Conservation (phyloP, 2,797 vertebrate genomes). For the Scarus forsteni region DNA sequence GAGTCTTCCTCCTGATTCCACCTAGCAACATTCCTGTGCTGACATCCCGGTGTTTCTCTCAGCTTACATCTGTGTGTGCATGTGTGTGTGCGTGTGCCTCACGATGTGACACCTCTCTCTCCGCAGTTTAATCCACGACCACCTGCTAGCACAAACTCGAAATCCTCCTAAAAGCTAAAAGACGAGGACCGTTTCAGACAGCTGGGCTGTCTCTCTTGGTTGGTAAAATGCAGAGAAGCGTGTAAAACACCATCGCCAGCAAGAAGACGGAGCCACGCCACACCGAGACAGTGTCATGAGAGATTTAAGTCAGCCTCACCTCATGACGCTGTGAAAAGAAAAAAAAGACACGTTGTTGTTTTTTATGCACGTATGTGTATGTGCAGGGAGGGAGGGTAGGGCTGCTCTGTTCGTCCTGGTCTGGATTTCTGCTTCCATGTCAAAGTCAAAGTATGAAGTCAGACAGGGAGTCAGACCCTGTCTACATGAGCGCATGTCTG, state of each 20-base stretch:
- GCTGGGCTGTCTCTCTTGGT: constrained; percentile 41
- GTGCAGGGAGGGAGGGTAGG: constrained; percentile 4
- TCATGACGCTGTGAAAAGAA: constrained; percentile 17
- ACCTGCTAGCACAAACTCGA: constrained; percentile 50
- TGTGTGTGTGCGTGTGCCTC: constrained; percentile 17
- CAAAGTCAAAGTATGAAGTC: constrained; percentile 62
- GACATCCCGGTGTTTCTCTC: constrained; percentile 27
- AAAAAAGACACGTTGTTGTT: constrained; percentile 16
- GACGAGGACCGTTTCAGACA: constrained; percentile 38
- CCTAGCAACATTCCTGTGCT: constrained; percentile 73
- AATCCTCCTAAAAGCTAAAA: constrained; percentile 61
- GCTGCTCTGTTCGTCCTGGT: constrained; percentile 24
- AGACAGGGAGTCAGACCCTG: constrained; percentile 54
- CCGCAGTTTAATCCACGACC: constrained; percentile 57
- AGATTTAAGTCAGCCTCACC: constrained; percentile 58
- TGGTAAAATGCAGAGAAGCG: constrained; percentile 28
- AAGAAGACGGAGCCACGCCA: constrained; percentile 28
- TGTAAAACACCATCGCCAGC: constrained; percentile 40
- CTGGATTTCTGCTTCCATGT: constrained; percentile 51
- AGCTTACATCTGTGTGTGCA: constrained; percentile 19
- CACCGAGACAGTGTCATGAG: constrained; percentile 43
- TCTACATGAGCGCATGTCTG: constrained; percentile 38
- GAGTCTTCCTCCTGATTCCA: constrained; percentile 71
- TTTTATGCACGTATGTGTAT: constrained; percentile 10
- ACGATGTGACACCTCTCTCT: constrained; percentile 31